Evolutionary conservation across 2,797 vertebrate genomes (phyloP).

Genomic region (Phyllotis vaccarum): DNA sequence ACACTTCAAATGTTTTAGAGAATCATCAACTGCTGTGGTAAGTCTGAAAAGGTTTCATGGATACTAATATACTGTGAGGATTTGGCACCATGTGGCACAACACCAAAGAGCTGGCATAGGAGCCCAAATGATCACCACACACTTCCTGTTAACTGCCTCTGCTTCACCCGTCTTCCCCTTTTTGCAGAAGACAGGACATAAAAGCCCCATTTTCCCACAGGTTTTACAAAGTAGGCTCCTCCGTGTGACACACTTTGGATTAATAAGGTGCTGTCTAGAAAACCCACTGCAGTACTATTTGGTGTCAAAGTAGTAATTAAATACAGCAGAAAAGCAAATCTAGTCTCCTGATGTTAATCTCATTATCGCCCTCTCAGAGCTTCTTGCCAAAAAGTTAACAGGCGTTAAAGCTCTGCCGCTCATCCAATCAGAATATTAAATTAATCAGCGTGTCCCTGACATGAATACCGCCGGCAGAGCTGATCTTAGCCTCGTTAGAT

Average conservation of each 20-base stretch:
- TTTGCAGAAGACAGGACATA: background rate
- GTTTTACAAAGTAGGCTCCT: background rate
- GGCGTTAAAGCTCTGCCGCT: slow-evolving; percentile 86
- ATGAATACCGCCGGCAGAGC: slow-evolving; percentile 83
- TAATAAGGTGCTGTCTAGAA: slow-evolving; percentile 77
- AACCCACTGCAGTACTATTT: slow-evolving; percentile 81
- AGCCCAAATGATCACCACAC: background rate
- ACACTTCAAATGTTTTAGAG: background rate
- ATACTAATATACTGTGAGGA: too few species aligned
- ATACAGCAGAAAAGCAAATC: slow-evolving; percentile 87
- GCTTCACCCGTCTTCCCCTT: rapidly evolving
- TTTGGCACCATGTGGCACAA: rapidly evolving
- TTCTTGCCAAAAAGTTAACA: slow-evolving; percentile 90
- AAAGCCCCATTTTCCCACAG: background rate
- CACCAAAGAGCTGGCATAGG: background rate
- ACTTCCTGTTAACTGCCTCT: background rate
- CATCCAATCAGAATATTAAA: slow-evolving; percentile 90
- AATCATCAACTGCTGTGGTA: background rate
- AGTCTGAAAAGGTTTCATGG: background rate
- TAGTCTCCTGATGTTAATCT: slow-evolving; percentile 89
- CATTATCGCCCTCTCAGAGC: slow-evolving; percentile 89
- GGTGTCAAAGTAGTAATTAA: slow-evolving; percentile 90
- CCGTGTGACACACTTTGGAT: slow-evolving; percentile 69
- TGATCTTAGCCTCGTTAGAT: slow-evolving; percentile 83
- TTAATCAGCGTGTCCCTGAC: slow-evolving; percentile 86